A percentile compares a stretch with the other conserved stretches of the same genome.
These are phyloP conservation scores for Oreochromis grahami DNA, from an alignment of 2,797 vertebrate genomes.

Conservation along the genomic window DNA sequence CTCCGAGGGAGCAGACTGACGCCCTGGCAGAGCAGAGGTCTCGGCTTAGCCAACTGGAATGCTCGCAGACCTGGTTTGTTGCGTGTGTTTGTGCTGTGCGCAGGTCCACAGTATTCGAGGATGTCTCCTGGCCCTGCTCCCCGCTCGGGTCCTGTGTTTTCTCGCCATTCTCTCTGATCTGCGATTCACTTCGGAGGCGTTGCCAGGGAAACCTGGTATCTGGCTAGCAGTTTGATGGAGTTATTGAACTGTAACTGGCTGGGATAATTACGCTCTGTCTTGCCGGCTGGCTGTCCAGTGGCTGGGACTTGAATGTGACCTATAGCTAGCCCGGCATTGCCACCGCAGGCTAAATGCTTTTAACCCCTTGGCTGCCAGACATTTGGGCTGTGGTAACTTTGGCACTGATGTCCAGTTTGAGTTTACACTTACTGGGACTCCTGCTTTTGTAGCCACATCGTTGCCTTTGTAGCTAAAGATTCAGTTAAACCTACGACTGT, in stretches of 20 bases:
- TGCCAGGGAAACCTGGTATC: slow-evolving; percentile 94
- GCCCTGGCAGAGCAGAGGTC: slow-evolving; percentile 14
- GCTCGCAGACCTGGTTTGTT: not conserved
- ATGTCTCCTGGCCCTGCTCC: slow-evolving; percentile 14
- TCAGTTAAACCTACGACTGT: not conserved
- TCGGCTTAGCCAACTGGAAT: slow-evolving; percentile 17
- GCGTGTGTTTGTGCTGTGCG: not conserved
- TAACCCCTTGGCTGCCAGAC: slow-evolving; percentile 77
- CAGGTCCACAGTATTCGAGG: slow-evolving; percentile 27
- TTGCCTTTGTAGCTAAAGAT: not conserved
- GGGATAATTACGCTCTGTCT: slow-evolving; percentile 97
- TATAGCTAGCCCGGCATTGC: slow-evolving; percentile 84
- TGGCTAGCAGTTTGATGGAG: slow-evolving; percentile 93
- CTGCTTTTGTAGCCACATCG: not conserved
- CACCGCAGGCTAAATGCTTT: slow-evolving; percentile 79
- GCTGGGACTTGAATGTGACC: slow-evolving; percentile 88
- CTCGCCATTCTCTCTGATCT: slow-evolving; percentile 73
- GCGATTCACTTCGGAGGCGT: slow-evolving; percentile 82
- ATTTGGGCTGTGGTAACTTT: not conserved
- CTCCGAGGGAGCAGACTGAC: slow-evolving; percentile 16
- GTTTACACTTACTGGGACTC: not conserved
- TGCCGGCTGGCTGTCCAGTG: slow-evolving; percentile 90
- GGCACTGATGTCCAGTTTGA: not conserved
- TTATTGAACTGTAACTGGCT: slow-evolving; percentile 97
- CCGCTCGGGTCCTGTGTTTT: slow-evolving; percentile 31